Evolutionary conservation across 2,797 vertebrate species (phyloP), one percentile per base, ranked within the genome.

Genomic region (Microchirus variegatus): DNA sequence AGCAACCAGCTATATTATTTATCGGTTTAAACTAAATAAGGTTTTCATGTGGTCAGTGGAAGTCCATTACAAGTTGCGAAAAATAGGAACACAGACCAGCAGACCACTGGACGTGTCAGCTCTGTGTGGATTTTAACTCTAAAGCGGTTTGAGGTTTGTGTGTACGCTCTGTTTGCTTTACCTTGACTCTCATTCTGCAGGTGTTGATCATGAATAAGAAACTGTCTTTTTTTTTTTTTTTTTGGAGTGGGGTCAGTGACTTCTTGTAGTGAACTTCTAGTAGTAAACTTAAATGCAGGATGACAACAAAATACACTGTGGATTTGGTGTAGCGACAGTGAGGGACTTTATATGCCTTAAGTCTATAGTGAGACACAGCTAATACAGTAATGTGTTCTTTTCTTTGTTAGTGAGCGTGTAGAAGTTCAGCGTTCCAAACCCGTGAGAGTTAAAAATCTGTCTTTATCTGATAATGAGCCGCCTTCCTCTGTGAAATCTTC

Each of bases 401-500:
- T 59, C 22, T 47, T 67, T 73, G 19, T 63, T 66, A 59, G 56
- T 37, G 13, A 51, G n/a, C 66, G 18, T 65, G 17, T 52, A 44
- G 53, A 69, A 35, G 19, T 74, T 67, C 36, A 59, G 51, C 18
- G 59, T 68, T 55, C 51, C 31, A 57, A 69, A 52, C 51, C 67
- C 63, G 59, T 37, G 11, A 48, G 73, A 53, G 54, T 46, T 31
- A 49, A 19, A 53, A 53, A 57, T 71, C 69, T 66, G 64, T 71
- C 78, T 80, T 81, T 71, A 92, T 92, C 90, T 84, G 81, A 87
- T 91, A 93, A 93, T 90, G 78, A 92, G 80, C 37, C 48, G 77
- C 75, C 77, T 76, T 84, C 69, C 72, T 0, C 66, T 77, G 77
- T 73, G 57, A 55, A 48, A 73, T 63, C 45, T 31, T 53, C 67